Percentiles rank a stretch among this genome's conserved stretches.
These are phyloP conservation scores for Ormyrus pomaceus DNA, from an alignment of 2,888 invertebrate genomes.

Conservation along the genomic window DNA sequence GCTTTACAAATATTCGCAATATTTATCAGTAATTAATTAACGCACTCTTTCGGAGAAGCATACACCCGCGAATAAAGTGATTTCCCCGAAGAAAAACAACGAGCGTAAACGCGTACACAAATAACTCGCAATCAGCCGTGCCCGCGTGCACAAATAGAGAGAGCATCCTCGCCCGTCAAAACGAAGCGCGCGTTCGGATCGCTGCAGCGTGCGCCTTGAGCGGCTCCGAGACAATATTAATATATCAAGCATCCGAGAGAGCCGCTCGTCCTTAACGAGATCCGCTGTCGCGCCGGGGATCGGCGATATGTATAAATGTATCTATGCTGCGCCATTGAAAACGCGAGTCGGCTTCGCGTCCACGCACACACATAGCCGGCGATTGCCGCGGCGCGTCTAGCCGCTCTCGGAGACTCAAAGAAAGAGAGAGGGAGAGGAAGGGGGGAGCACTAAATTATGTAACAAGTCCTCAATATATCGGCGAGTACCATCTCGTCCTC, in stretches of 20 bases:
- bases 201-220: neutral
- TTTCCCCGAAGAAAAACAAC: neutral
- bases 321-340: constrained; percentile 53
- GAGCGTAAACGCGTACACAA: neutral
- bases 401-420: neutral
- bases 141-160: constrained; percentile 24
- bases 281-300: constrained; percentile 1
- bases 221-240: constrained; percentile 48
- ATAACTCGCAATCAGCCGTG: neutral
- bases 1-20: neutral
- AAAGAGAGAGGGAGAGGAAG: constrained; percentile 14
- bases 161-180: neutral
- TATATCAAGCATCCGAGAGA: constrained; percentile 37
- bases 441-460: constrained; percentile 48
- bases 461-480: constrained; percentile 52
- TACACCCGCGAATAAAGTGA: too few relatives aligned
- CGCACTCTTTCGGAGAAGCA: too few relatives aligned
- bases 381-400: constrained; percentile 25
- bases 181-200: neutral
- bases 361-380: neutral
- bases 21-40: neutral
- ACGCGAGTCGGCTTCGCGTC: neutral
- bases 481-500: constrained; percentile 49
- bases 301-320: constrained; percentile 56
- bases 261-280: constrained; percentile 51